Base-by-base conservation (phyloP, 2,113 vertebrate genomes). In the Brachionichthys hirsutus region DNA sequence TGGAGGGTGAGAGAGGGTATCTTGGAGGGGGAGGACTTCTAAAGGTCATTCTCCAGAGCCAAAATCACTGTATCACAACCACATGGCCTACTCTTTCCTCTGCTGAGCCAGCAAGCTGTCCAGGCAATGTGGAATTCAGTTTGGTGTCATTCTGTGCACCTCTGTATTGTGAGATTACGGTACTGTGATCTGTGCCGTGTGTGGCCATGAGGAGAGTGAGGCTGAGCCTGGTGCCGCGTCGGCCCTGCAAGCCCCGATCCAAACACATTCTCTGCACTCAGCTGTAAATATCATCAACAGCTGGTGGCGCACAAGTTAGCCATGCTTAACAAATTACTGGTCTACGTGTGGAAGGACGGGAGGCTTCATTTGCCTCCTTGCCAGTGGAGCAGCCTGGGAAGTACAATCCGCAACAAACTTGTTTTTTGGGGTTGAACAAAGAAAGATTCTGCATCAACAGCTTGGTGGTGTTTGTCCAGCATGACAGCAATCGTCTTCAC, bases 241-340 rank as follows among this genome's bases (percentile, higher is more conserved):
- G 67, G 61, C 66, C 80, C 79, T 60, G 58, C 51, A 30, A 67
- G 80, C 78, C 47, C 63, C 14, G 30, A 62, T 78, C 82, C 83
- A 85, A 85, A 85, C 83, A 70, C 81, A 70, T 85, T 58, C 69
- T 80, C 78, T 70, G 83, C 88, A 88, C 80, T 89, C 82, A 80
- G 82, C 82, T 89, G 88, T 89, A 92, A 92, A 92, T 92, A 90
- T 85, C 92, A 92, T 77, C 67, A 87, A 88, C 85, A 86, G 92
- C 92, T 91, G 83, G 86, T 92, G 92, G 92, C 90, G 70, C 80
- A 59, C 80, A 66, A 84, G 81, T 86, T 89, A 89, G 77, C 87
- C 80, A 77, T 82, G 86, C 88, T 85, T 90, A 84, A 90, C 83
- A 84, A 89, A 85, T 82, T 61, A 75, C 67, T 85, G 81, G 84